phyloP scores from a whole-genome alignment of 2,888 invertebrate species.

The Ethmia dodecea region DNA sequence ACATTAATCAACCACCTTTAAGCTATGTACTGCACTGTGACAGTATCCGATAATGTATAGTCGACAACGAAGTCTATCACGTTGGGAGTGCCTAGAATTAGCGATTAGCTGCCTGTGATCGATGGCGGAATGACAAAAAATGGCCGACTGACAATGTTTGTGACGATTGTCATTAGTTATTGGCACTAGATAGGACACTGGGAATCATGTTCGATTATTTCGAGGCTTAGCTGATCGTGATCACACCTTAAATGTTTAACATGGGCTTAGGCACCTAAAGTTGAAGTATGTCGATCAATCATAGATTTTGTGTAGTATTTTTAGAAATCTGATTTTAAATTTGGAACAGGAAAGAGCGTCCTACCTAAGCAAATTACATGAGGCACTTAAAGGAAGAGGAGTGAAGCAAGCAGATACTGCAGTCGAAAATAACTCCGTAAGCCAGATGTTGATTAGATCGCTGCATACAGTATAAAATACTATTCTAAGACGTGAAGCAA shows the following conservation, averaged over 20 bases:
- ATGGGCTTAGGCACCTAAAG: background rate
- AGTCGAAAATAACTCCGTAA: too few species aligned
- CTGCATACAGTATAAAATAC: too few species aligned
- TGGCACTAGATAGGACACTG: conserved; percentile 27
- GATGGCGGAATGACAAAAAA: conserved; percentile 31
- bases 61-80: conserved; percentile 36
- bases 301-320: too few species aligned
- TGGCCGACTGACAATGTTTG: conserved; percentile 36
- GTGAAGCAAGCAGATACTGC: too few species aligned
- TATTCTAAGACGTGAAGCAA: too few species aligned
- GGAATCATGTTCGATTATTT: conserved; percentile 28
- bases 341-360: too few species aligned
- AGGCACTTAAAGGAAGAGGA: too few species aligned
- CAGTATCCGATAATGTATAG: conserved; percentile 32
- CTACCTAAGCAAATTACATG: too few species aligned
- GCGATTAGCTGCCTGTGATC: conserved; percentile 32
- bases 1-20: conserved; percentile 57
- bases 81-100: conserved; percentile 30
- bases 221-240: too few species aligned
- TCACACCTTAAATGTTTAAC: conserved; percentile 29
- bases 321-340: too few species aligned
- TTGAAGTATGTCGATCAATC: background rate
- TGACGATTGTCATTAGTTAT: conserved; percentile 40
- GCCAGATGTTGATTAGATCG: too few species aligned
- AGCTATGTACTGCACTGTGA: conserved; percentile 44